Evolutionary conservation across 2,797 vertebrate species (phyloP), one percentile per base, ranked within the genome.

Genomic region (Sparidentex hasta): DNA sequence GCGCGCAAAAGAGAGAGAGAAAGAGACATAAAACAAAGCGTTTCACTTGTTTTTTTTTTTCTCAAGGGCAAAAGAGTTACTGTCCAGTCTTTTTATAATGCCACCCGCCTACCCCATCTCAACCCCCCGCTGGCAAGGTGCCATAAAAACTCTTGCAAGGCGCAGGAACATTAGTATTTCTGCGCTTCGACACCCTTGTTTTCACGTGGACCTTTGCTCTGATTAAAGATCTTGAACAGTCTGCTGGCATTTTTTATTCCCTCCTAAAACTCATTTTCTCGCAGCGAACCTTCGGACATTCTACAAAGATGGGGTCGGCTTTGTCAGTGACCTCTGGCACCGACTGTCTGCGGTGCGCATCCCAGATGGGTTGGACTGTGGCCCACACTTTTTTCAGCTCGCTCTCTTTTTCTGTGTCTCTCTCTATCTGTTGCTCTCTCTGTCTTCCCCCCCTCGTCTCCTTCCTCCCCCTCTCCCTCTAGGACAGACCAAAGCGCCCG

Each of bases 331-430:
- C 94, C 93, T 93, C 92, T 91, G 91, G 86, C 90, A 90, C 87
- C 38, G 59, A 69, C 88, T 92, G 91, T 92, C 90, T 88, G 89
- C 78, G 84, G 83, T 92, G 85, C 76, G 77, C 77, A 88, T 94
- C 94, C 94, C 94, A 94, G 92, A 94, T 94, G 94, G 91, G 89
- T 84, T 95, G 94, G 94, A 93, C 59, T 61, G 57, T 74, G 70
- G 93, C 93, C 93, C 90, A 16, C 78, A 58, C 76, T 71, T 80
- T 75, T 83, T 78, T 80, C 75, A 69, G 58, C 76, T 62, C 76
- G 21, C 75, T 62, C 62, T 64, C 74, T 75, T 51, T 58, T 14
- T 63, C 63, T 50, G 75, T 76, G 38, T 66, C 64, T 81, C 71
- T 62, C 71, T 86, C 75, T 91, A 81, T 92, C 90, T 89, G 89